Conservation (phyloP, 2,797 vertebrate species). For the Nyctibius grandis region DNA sequence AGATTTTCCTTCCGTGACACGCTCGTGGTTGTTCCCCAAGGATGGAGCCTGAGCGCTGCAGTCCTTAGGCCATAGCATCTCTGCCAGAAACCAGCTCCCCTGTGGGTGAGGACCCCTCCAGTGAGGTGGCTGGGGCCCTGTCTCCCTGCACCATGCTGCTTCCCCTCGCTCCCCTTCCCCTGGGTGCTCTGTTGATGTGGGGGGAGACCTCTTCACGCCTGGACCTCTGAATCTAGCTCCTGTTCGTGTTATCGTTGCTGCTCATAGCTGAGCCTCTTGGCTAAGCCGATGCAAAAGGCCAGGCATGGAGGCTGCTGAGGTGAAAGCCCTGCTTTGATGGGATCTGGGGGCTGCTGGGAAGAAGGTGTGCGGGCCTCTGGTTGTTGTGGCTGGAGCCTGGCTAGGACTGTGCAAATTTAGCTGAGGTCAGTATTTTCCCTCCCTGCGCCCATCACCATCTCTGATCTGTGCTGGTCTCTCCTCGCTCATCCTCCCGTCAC, state of each 20-base stretch:
- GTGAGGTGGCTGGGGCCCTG: neutral
- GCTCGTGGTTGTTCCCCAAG: neutral
- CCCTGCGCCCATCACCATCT: neutral
- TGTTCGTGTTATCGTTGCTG: neutral
- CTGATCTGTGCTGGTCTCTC: neutral
- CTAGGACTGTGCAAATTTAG: neutral
- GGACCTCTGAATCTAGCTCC: neutral
- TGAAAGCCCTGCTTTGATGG: neutral
- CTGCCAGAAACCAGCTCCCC: neutral
- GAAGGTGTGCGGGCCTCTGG: neutral
- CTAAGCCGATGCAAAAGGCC: neutral
- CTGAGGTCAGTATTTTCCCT: neutral
- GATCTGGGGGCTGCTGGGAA: neutral
- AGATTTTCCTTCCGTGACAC: neutral
- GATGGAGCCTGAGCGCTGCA: neutral
- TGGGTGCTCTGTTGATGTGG: neutral
- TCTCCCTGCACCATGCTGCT: neutral
- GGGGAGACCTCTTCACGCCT: neutral
- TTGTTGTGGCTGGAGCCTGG: neutral
- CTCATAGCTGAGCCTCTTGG: neutral
- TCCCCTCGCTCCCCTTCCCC: neutral
- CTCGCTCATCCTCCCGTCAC: fast-evolving
- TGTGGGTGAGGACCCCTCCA: neutral
- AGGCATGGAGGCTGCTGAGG: neutral
- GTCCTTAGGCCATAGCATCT: neutral